A percentile compares a stretch with the other conserved stretches of the same genome.
Conservation (phyloP, 2,113 vertebrate genomes). For the Pavo muticus region DNA sequence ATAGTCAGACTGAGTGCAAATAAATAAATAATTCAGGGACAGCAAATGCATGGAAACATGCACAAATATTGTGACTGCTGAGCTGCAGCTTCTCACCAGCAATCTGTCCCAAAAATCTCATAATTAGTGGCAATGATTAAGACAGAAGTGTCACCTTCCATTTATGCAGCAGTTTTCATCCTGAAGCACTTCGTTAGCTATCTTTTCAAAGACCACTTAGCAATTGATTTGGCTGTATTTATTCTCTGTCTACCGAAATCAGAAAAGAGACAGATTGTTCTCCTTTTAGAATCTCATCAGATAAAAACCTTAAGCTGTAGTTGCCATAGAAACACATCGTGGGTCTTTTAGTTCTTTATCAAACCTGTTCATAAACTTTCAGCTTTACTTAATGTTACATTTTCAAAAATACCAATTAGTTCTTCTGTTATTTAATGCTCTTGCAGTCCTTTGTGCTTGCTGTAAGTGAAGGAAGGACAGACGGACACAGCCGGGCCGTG, state of each 20-base stretch:
- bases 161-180: slow-evolving; percentile 31
- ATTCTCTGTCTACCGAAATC: slow-evolving; percentile 33
- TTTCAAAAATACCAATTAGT: slow-evolving; percentile 17
- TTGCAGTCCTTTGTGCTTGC: background rate
- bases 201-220: slow-evolving; percentile 45
- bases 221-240: slow-evolving; percentile 41
- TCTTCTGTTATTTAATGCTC: background rate
- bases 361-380: slow-evolving; percentile 62
- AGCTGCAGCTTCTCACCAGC: background rate
- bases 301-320: slow-evolving; percentile 54
- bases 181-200: slow-evolving; percentile 56
- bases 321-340: slow-evolving; percentile 68
- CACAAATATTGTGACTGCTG: background rate
- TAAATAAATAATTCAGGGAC: background rate
- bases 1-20: background rate
- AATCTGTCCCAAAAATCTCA: background rate
- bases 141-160: slow-evolving; percentile 35
- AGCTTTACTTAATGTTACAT: slow-evolving; percentile 27
- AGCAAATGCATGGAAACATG: slow-evolving; percentile 8
- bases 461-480: background rate
- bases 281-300: slow-evolving; percentile 56
- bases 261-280: slow-evolving; percentile 18
- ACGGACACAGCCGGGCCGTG: background rate
- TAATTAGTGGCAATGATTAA: slow-evolving; percentile 44
- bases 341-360: background rate